These are phyloP conservation scores for Aproaerema taeniolella DNA, from an alignment of 2,888 invertebrate genomes.

Conservation along the genomic window DNA sequence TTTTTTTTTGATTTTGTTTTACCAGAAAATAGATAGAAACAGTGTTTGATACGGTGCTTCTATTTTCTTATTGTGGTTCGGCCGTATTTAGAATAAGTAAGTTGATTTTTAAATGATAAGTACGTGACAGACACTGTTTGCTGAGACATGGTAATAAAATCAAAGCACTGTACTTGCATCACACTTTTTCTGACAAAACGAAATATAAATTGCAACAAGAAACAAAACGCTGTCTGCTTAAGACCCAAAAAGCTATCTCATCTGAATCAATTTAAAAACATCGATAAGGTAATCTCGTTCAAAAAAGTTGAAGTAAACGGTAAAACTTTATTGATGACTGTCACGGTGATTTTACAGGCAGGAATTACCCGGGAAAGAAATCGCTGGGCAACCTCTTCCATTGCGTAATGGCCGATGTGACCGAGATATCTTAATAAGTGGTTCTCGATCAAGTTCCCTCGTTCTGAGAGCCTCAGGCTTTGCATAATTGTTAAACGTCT, in stretches of 20 bases:
- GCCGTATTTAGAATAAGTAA: no score
- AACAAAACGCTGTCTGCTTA: no score
- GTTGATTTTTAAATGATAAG: no score
- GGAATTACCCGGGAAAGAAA: conserved; percentile 49
- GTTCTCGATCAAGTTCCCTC: conserved; percentile 61
- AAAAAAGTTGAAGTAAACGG: conserved; percentile 48
- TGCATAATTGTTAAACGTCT: conserved; percentile 64
- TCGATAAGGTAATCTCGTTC: conserved; percentile 52
- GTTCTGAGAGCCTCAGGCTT: conserved; percentile 42
- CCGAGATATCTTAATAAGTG: conserved; percentile 73
- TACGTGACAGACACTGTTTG: no score
- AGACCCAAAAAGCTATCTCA: conserved; percentile 10
- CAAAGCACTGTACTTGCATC: no score
- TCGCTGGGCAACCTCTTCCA: conserved; percentile 37
- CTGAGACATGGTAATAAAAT: no score
- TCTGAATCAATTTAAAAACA: conserved; percentile 39
- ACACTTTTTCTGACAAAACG: no score
- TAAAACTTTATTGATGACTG: conserved; percentile 61
- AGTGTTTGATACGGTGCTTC: no score
- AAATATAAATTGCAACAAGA: no score
- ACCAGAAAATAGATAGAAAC: no score
- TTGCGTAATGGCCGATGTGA: conserved; percentile 63
- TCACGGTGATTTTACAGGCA: conserved; percentile 50
- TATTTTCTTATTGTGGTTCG: no score
- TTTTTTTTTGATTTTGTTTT: no score